Evolutionary conservation across 2,113 vertebrate species (phyloP).

Genomic region (Formicarius rufipectus): DNA sequence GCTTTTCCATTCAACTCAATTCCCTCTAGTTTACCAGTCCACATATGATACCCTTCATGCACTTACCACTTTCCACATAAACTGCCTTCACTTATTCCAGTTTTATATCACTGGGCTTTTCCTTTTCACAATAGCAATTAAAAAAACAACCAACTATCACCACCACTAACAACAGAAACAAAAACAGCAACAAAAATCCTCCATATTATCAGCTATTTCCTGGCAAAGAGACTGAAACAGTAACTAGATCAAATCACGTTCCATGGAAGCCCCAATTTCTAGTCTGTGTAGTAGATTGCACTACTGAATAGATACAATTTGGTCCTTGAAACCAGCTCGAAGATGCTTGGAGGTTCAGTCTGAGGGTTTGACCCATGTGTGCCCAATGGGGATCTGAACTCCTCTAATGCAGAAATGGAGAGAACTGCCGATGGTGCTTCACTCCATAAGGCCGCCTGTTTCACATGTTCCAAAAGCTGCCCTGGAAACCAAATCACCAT

Average conservation of each 20-base stretch:
- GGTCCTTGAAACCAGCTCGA: neutral
- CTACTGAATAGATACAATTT: neutral
- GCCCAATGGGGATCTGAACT: neutral
- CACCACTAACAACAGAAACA: too few relatives aligned
- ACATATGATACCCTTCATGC: neutral
- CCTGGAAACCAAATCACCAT: neutral
- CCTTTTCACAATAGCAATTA: neutral
- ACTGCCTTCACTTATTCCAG: neutral
- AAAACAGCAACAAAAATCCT: neutral
- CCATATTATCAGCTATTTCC: neutral
- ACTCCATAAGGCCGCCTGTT: neutral
- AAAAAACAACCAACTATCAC: too few relatives aligned
- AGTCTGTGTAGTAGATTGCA: neutral
- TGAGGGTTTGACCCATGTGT: accelerated
- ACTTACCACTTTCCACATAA: neutral
- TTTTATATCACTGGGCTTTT: neutral
- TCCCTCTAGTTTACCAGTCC: slow-evolving; percentile 45
- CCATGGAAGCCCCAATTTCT: neutral
- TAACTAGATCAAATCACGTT: neutral
- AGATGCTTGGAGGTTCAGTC: neutral
- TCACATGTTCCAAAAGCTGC: neutral
- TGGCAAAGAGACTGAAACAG: neutral
- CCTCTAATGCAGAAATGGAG: neutral
- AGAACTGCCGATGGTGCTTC: neutral
- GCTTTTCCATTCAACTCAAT: slow-evolving; percentile 47